A percentile compares a stretch with the other conserved stretches of the same genome.
Conservation (phyloP, 2,113 vertebrate genomes). For the Zapus hudsonius region DNA sequence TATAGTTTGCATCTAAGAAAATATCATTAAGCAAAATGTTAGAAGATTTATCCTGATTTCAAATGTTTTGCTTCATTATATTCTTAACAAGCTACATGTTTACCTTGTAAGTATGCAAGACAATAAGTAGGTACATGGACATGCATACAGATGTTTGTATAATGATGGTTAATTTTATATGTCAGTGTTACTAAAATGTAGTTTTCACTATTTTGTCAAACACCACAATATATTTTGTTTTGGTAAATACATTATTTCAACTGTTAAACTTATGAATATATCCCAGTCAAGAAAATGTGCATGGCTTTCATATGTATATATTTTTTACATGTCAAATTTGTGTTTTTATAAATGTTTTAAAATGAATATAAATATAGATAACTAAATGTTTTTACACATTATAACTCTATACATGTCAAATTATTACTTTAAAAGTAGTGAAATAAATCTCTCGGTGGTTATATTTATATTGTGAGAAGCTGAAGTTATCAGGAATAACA, state of each 20-base stretch:
- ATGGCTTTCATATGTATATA: neutral
- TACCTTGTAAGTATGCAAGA: neutral
- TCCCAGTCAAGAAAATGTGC: neutral
- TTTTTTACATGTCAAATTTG: slow-evolving; percentile 3
- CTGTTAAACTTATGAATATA: neutral
- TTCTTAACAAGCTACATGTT: neutral
- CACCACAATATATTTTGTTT: neutral
- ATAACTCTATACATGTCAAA: neutral
- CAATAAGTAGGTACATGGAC: neutral
- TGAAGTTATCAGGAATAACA: neutral
- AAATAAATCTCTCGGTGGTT: neutral
- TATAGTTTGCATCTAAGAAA: neutral
- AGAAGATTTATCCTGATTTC: neutral
- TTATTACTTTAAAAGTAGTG: neutral
- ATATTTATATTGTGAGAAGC: neutral
- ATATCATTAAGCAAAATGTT: neutral
- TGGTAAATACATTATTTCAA: neutral
- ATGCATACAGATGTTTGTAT: fast-evolving
- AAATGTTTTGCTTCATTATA: neutral
- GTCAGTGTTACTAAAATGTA: neutral
- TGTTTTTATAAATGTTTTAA: neutral
- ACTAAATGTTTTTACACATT: no score
- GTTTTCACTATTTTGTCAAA: neutral
- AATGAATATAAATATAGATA: no score
- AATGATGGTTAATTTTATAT: neutral